Base-by-base conservation (phyloP, 2,797 vertebrate genomes). In the Phaenicophaeus curvirostris region DNA sequence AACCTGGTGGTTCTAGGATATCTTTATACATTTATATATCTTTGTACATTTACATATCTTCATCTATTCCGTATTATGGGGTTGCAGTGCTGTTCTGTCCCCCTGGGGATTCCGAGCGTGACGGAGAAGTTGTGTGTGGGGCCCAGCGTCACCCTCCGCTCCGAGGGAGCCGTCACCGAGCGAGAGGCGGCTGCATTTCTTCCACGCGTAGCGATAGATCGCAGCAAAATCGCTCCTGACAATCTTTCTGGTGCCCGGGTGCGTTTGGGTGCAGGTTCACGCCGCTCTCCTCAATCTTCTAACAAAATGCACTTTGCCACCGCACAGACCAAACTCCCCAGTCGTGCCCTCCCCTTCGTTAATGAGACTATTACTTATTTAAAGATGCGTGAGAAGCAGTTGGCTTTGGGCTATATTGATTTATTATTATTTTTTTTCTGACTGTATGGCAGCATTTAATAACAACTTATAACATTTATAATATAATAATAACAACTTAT, bases 181-280 rank as follows among this genome's bases (percentile, higher is more conserved):
- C 9, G 2, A 12, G n/a, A 15, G 39, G 15, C 0, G 0, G 18
- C 4, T 37, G 7, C 1, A 1, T 33, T 21, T 33, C 31, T 58
- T 51, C 37, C 2, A 4, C 0, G 12, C 1, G 0, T 1, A 9
- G 50, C 0, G 0, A 15, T 78, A 62, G 23, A 4, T n/a, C 74
- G 16, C 44, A 24, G 68, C 28, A 41, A 48, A 67, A 35, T 46
- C 30, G 0, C 46, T 55, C 58, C n/a, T 3, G 21, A 11, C 0
- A 1, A 2, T 14, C 1, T 30, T 58, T 27, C 27, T 51, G 1
- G 0, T 10, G 11, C n/a, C 17, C 1, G 10, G 4, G 41, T 4
- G 65, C 6, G 4, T 20, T 30, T 31, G 69, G 4, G 27, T 42
- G 53, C 1, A 8, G n/a, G 39, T 35, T 7, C 39, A 3, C 37